Percentiles rank a stretch among this genome's conserved stretches.
Conservation (phyloP, 2,113 vertebrate species). For the Empidonax traillii region DNA sequence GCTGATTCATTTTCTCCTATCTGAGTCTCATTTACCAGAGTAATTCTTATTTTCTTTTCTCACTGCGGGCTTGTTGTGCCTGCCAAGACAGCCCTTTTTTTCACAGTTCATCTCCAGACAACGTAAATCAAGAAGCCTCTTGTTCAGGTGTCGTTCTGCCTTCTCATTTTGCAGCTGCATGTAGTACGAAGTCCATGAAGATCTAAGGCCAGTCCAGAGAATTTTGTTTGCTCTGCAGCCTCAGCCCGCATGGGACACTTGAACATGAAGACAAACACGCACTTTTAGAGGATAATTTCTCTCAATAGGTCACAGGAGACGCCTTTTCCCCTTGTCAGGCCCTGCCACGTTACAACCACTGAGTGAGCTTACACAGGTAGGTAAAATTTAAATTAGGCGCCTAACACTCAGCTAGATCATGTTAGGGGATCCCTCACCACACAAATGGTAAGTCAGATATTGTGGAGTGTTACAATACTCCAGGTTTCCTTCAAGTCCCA, state of each 20-base stretch:
- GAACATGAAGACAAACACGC: accelerated
- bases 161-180: neutral
- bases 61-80: neutral
- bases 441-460: accelerated
- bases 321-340: accelerated
- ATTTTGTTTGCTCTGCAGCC: neutral
- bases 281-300: neutral
- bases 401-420: accelerated
- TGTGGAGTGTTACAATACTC: neutral
- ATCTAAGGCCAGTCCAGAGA: neutral
- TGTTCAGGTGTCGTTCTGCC: neutral
- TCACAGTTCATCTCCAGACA: neutral
- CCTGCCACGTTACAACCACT: neutral
- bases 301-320: neutral
- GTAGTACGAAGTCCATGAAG: too few relatives aligned
- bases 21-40: neutral
- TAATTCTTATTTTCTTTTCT: neutral
- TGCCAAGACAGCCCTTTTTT: neutral
- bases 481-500: neutral
- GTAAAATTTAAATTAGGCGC: neutral
- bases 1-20: slow-evolving; percentile 57
- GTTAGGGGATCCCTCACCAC: accelerated
- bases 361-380: accelerated
- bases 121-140: neutral
- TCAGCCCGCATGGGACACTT: neutral